Evolutionary conservation across 1,140 invertebrate species (phyloP).

Genomic region (Drosophila murphyi): DNA sequence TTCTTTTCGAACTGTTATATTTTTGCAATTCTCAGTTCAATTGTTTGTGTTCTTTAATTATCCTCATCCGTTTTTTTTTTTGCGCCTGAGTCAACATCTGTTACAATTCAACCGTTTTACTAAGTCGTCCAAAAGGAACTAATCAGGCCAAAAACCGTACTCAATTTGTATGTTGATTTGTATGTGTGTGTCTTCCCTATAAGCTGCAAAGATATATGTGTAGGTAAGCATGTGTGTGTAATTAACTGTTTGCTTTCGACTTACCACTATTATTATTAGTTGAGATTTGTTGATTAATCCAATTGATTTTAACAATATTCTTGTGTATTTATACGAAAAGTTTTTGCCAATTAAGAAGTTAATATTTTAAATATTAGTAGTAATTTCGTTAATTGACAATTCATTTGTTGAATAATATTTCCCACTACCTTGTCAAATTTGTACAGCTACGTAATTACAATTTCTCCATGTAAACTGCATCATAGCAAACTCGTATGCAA

Average conservation of each 20-base stretch:
- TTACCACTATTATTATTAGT: no score
- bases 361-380: neutral
- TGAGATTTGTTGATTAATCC: neutral
- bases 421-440: neutral
- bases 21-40: conserved; percentile 24
- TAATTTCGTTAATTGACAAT: neutral
- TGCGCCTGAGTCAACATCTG: conserved; percentile 58
- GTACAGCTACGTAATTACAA: neutral
- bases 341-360: neutral
- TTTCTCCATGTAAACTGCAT: neutral
- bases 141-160: conserved; percentile 46
- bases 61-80: conserved; percentile 58
- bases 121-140: conserved; percentile 3
- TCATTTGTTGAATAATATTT: neutral
- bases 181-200: conserved; percentile 23
- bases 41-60: conserved; percentile 55
- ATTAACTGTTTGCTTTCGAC: conserved; percentile 32
- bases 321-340: no score
- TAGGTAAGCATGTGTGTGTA: conserved; percentile 42
- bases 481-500: neutral
- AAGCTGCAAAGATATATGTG: conserved; percentile 37
- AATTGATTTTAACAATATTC: no score
- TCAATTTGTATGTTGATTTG: neutral
- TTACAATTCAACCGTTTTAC: conserved; percentile 54
- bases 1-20: neutral